Percentiles rank a stretch among this genome's conserved stretches.
phyloP scores from a whole-genome alignment of 2,113 vertebrate species.

The Nanorana parkeri region DNA sequence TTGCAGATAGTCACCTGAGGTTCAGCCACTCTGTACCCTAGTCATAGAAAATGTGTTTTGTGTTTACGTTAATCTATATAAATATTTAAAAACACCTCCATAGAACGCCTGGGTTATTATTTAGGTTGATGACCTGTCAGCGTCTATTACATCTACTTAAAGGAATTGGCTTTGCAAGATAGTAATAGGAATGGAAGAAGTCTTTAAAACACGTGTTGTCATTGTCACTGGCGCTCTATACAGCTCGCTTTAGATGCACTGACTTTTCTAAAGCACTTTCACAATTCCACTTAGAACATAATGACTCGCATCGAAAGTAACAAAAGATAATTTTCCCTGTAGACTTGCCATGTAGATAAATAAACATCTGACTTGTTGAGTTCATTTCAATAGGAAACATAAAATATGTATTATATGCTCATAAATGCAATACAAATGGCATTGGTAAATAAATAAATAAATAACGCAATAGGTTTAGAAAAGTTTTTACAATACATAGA shows the following conservation, averaged over 20 bases:
- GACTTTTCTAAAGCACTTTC: slow-evolving; percentile 14
- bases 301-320: background rate
- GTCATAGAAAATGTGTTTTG: too few species aligned
- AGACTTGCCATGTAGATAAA: slow-evolving; percentile 1
- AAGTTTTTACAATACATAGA: too few species aligned
- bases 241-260: background rate
- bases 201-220: background rate
- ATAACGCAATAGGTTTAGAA: too few species aligned
- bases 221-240: slow-evolving; percentile 14
- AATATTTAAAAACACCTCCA: background rate
- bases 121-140: background rate
- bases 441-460: too few species aligned
- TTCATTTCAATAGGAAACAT: background rate
- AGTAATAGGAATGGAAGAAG: background rate
- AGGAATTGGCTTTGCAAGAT: background rate
- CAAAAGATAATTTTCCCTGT: background rate
- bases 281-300: background rate
- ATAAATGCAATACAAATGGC: too few species aligned
- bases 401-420: too few species aligned
- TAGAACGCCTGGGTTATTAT: background rate
- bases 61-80: background rate
- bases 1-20: too few species aligned
- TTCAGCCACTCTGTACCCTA: too few species aligned
- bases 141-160: slow-evolving; percentile 8
- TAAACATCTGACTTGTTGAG: background rate